Conservation (phyloP, 2,888 invertebrate genomes). For the Alloscopus bannaensis region DNA sequence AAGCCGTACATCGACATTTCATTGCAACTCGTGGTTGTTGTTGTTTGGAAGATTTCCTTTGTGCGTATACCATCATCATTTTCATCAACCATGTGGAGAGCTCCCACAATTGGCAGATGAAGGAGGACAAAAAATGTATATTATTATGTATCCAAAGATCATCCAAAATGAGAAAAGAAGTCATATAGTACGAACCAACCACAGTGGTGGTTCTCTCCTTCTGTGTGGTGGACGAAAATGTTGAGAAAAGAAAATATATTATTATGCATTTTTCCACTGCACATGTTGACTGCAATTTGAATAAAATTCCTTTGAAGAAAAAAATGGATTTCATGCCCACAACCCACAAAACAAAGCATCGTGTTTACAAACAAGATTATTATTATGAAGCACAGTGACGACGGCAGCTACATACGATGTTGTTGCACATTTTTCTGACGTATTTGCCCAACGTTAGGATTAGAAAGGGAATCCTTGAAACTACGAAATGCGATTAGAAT, state of each 20-base stretch:
- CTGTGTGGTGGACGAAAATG: too few relatives aligned
- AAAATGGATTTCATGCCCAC: slow-evolving; percentile 3
- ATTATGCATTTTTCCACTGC: slow-evolving; percentile 29
- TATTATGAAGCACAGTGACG: slow-evolving; percentile 2
- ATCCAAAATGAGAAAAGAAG: too few relatives aligned
- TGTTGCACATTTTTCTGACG: neutral
- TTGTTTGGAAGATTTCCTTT: neutral
- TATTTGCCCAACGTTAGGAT: slow-evolving; percentile 22
- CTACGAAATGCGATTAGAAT: slow-evolving; percentile 39
- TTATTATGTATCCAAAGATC: too few relatives aligned
- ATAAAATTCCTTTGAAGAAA: slow-evolving; percentile 1
- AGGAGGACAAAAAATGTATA: too few relatives aligned
- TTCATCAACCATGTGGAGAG: too few relatives aligned
- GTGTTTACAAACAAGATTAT: slow-evolving; percentile 24
- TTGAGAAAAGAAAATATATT: too few relatives aligned
- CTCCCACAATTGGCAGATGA: too few relatives aligned
- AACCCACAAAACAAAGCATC: too few relatives aligned
- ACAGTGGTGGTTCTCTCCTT: too few relatives aligned
- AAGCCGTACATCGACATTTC: slow-evolving; percentile 1
- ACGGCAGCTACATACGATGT: neutral
- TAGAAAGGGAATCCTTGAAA: slow-evolving; percentile 61
- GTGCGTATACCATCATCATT: neutral
- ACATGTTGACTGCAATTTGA: neutral
- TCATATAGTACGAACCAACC: too few relatives aligned
- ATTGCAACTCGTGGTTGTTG: neutral